These are phyloP conservation scores for Nemotelus nigrinus DNA, from an alignment of 2,888 invertebrate species.

Conservation along the genomic window DNA sequence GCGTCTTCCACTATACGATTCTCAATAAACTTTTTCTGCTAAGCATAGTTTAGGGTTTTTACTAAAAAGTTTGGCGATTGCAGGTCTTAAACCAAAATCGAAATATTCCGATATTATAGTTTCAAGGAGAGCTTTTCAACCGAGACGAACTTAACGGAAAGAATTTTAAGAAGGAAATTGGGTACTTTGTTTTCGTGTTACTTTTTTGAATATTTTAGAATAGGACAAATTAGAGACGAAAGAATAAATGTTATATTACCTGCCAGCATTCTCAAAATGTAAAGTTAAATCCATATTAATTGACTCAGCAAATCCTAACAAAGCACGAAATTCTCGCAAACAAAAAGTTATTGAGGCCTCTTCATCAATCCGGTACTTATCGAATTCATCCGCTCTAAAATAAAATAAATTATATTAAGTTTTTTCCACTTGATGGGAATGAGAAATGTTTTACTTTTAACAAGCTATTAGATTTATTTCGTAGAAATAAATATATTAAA, in stretches of 20 bases:
- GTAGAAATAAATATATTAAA: too few species aligned
- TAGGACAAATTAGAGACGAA: neutral
- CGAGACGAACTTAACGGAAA: too few species aligned
- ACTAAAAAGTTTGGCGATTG: too few species aligned
- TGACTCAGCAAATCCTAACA: constrained; percentile 81
- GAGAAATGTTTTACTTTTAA: neutral
- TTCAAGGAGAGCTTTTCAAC: too few species aligned
- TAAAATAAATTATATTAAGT: constrained; percentile 10
- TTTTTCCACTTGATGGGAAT: too few species aligned
- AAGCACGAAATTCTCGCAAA: constrained; percentile 83
- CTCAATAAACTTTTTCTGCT: too few species aligned
- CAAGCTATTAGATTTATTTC: too few species aligned
- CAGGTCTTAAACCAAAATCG: too few species aligned
- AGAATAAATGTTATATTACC: constrained; percentile 63
- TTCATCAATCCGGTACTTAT: constrained; percentile 58
- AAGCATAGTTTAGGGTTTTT: too few species aligned
- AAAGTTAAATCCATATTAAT: constrained; percentile 74
- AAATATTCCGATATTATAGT: too few species aligned
- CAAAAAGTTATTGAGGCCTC: constrained; percentile 85
- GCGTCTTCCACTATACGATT: too few species aligned
- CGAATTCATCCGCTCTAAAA: constrained; percentile 59
- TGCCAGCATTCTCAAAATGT: constrained; percentile 81
- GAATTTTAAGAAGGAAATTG: neutral
- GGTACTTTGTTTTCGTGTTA: neutral
- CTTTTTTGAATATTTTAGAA: neutral